Evolutionary conservation across 2,113 vertebrate species (phyloP).

Genomic region (Axis porcinus): DNA sequence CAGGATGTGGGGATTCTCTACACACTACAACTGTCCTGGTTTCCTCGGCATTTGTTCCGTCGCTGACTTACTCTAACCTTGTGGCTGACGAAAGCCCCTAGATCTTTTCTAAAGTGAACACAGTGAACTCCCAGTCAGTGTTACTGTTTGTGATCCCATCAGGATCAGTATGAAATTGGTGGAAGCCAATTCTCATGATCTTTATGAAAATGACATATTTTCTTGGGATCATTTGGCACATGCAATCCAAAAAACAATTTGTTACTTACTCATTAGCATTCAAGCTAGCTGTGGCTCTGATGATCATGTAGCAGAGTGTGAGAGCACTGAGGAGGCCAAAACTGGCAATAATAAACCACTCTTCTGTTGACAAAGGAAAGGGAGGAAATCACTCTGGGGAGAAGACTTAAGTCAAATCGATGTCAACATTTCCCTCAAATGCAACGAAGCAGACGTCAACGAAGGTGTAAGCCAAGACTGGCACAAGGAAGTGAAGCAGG

Average conservation of each 20-base stretch:
- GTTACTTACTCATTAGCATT: conserved; percentile 89
- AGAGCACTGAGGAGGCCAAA: conserved; percentile 94
- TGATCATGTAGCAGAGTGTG: conserved; percentile 96
- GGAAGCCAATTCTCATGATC: background rate
- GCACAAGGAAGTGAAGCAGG: conserved; percentile 83
- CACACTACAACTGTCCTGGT: background rate
- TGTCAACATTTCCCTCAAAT: conserved; percentile 82
- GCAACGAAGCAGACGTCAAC: conserved; percentile 79
- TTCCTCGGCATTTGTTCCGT: background rate
- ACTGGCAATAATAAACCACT: conserved; percentile 96
- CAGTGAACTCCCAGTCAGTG: background rate
- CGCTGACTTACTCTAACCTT: background rate
- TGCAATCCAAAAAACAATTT: conserved; percentile 70
- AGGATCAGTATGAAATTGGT: conserved; percentile 6
- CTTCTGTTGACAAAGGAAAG: conserved; percentile 97
- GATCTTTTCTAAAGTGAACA: background rate
- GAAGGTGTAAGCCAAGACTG: conserved; percentile 79
- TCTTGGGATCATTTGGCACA: conserved; percentile 54
- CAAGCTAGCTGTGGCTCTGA: conserved; percentile 91
- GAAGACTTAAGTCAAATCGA: conserved; percentile 84
- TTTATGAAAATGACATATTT: conserved; percentile 6
- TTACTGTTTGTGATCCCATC: background rate
- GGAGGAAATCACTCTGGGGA: conserved; percentile 89
- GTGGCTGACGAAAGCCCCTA: background rate
- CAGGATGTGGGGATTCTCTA: background rate